Conservation (phyloP, 1,140 invertebrate species). For the Sitodiplosis mosellana region DNA sequence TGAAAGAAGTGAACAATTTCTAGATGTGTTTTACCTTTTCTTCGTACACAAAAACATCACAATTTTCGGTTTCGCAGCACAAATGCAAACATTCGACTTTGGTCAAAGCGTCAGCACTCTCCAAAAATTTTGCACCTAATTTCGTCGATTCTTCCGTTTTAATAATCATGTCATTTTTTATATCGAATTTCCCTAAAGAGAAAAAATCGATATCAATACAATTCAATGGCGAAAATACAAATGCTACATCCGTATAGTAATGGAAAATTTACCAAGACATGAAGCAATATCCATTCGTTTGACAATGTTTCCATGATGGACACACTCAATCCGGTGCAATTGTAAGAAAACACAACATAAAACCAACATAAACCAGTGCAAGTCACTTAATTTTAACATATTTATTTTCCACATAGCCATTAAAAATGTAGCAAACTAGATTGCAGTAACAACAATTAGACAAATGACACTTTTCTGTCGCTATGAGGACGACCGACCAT, state of each 20-base stretch:
- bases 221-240: not conserved
- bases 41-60: slow-evolving; percentile 84
- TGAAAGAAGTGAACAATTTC: not conserved
- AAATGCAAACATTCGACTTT: slow-evolving; percentile 63
- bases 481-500: not conserved
- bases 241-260: not conserved
- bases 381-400: too few species aligned
- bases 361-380: too few species aligned
- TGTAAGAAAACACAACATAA: too few species aligned
- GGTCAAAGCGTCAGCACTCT: slow-evolving; percentile 59
- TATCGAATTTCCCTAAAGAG: slow-evolving; percentile 49
- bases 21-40: slow-evolving; percentile 47
- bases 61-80: slow-evolving; percentile 69
- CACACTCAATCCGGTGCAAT: too few species aligned
- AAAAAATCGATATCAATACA: slow-evolving; percentile 6
- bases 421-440: too few species aligned
- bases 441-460: too few species aligned
- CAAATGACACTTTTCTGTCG: too few species aligned
- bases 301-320: not conserved
- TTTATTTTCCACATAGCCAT: too few species aligned
- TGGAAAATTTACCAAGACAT: slow-evolving; percentile 15
- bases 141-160: slow-evolving; percentile 69
- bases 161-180: slow-evolving; percentile 78
- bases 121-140: slow-evolving; percentile 76
- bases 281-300: slow-evolving; percentile 22